Base-by-base conservation (phyloP, 2,113 vertebrate genomes). In the Erpornis zantholeuca region DNA sequence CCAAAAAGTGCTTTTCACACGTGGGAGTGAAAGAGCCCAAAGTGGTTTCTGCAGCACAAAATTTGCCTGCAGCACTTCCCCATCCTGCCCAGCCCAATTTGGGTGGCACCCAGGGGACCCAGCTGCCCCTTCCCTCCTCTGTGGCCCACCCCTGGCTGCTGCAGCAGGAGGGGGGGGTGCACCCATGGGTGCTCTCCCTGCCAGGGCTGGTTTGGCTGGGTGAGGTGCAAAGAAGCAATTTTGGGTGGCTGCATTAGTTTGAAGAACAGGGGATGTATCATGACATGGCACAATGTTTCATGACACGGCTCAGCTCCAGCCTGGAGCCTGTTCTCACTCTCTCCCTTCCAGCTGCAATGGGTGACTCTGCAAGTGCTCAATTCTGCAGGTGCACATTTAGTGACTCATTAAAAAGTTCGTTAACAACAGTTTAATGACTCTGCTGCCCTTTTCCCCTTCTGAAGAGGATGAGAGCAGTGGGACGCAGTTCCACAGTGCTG, bases 31-130 rank as follows among this genome's bases (percentile, higher is more conserved):
- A 73, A 45, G 59, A 82, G 35, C 86, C 50, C 18, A 1, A 63
- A 16, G 11, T 5, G 2, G 45, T 88, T 91, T 93, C 79, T 82
- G 66, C 53, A 65, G 82, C 49, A 27, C 82, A 54, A 28, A 68
- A 95, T 97, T 95, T 96, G 94, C 90, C 92, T 92, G 84, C 0
- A 4, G 73, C 8, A 3, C 52, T 96, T 96, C 92, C 92, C 61
- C 82, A n/a, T 71, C 84, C 59, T 65, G 80, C 80, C 72, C 42
- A 11, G 57, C 66, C 66, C 75, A 17, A 28, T 1, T 1, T 11
- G 14, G 23, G 44, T 49, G 75, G 33, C 4, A 12, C 59, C 33
- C 6, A 3, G 49, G 54, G 56, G 15, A 50, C 70, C 10, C 4
- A 0, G 12, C 45, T 56, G 49, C 23, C 68, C 31, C 23, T 68